Base-by-base conservation (phyloP, 2,888 invertebrate genomes). In the Drosophila kanekoi region DNA sequence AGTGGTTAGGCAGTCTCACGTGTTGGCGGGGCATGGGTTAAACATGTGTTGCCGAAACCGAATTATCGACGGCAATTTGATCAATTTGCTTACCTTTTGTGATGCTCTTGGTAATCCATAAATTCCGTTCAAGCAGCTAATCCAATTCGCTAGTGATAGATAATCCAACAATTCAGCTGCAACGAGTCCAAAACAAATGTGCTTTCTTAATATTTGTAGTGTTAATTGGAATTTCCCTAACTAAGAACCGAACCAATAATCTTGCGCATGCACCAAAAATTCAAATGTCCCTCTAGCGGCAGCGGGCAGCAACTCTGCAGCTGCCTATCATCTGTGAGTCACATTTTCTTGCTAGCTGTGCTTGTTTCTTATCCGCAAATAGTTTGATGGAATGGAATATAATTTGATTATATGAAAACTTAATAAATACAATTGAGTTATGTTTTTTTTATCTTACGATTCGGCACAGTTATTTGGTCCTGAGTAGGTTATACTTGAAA, bases 61-160 rank as follows among this genome's bases (percentile, higher is more conserved):
- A 54, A 75, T 65, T 57, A 64, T 61, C 35, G 16, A 11, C n/a
- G 32, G 32, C 23, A 61, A 61, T 61, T 69, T 32, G 37, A 14
- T 38, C 62, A 58, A 64, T 66, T 79, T 56, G 45, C 71, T 74
- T 81, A 79, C 79, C 79, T 79, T 81, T 62, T 78, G 44, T 65
- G 57, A 44, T 58, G 43, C 33, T 49, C 57, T 45, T 45, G 77
- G 61, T 66, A 47, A 70, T 79, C 81, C 81, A 70, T 67, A 66
- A 64, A 71, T 45, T 53, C 35, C 43, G 28, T 47, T 41, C 45
- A 38, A 59, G 28, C 79, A 56, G 79, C 64, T 79, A 79, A 81
- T 79, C 62, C 62, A 73, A 59, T 49, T 75, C 44, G 40, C 62
- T 53, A 56, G 48, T 37, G 35, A 11, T 44, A 28, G 32, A 13